Evolutionary conservation across 2,113 vertebrate species (phyloP), one percentile per base, ranked within the genome.

Genomic region (Zeus faber): DNA sequence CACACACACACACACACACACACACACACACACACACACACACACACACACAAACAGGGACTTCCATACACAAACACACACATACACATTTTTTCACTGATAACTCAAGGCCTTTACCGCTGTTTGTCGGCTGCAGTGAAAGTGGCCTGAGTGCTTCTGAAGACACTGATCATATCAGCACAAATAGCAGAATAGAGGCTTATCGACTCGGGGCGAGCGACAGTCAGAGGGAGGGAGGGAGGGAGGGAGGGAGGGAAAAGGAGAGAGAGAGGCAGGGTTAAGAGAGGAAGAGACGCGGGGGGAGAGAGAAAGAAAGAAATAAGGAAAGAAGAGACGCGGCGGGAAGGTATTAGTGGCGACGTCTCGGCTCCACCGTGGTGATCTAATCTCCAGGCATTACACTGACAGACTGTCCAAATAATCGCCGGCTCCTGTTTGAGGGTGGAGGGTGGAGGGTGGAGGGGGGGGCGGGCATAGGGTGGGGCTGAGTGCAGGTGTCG

Each of bases 101-200:
- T 86, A 88, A 82, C 82, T 40, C 55, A 26, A 43, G 78, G 80
- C 72, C 80, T 77, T 76, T 79, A 88, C 79, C 74, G 77, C 73
- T 74, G 74, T 85, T 89, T 89, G 88, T 71, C 21, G 58, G 77
- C 69, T 75, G 62, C 60, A 76, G 74, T 74, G 79, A 86, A 87
- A 87, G 83, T 86, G 89, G 85, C 82, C 85, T 86, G 81, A 76
- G 82, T 84, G 83, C 80, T 80, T 77, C 72, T 77, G 69, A 85
- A 85, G 88, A 86, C 81, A 80, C 58, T 70, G 84, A 88, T 89
- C 85, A 87, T 90, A 87, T 89, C 88, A 84, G 80, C 13, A 18
- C 51, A 73, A 76, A 74, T 72, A 70, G 75, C 73, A 80, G 76
- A 80, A 82, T 73, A 72, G 74, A 69, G 71, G 63, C 52, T 79